A percentile compares a stretch with the other conserved stretches of the same genome.
These are phyloP conservation scores for Chrysotoxum bicinctum DNA, from an alignment of 2,888 invertebrate genomes.

Conservation along the genomic window DNA sequence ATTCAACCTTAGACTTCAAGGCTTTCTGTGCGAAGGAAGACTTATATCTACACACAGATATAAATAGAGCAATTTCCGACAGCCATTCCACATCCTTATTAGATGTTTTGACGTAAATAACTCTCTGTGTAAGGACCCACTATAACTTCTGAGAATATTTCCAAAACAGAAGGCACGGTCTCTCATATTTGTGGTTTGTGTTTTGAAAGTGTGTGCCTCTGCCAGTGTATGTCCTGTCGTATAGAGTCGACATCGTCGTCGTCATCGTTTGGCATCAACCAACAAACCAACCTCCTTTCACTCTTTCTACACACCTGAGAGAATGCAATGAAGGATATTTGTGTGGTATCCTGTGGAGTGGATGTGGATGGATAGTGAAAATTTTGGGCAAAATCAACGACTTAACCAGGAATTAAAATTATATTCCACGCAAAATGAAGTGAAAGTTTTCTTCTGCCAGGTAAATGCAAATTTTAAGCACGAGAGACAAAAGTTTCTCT, in stretches of 20 bases:
- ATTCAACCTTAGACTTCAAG: constrained; percentile 33
- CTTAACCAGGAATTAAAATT: constrained; percentile 51
- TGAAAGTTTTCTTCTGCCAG: constrained; percentile 51
- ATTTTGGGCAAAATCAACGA: constrained; percentile 55
- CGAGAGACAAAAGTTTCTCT: constrained; percentile 22
- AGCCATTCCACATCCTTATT: constrained; percentile 66
- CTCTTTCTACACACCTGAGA: constrained; percentile 34
- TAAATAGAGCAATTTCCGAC: constrained; percentile 59
- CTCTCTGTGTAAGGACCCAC: constrained; percentile 45
- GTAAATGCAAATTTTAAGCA: constrained; percentile 51
- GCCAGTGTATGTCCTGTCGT: background rate
- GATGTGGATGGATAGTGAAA: constrained; percentile 34
- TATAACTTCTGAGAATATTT: constrained; percentile 42
- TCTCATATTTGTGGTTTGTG: constrained; percentile 63
- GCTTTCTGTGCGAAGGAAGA: background rate
- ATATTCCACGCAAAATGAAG: constrained; percentile 57
- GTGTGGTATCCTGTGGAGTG: constrained; percentile 51
- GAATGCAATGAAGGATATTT: constrained; percentile 56
- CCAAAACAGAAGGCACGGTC: constrained; percentile 61
- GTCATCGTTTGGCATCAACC: background rate
- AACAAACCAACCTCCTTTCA: background rate
- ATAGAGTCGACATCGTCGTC: constrained; percentile 1
- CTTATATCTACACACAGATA: background rate
- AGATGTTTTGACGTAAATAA: constrained; percentile 70
- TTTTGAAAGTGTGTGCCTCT: constrained; percentile 54